These are phyloP conservation scores for Myoxocephalus aenaeus DNA, from an alignment of 2,797 vertebrate species.

Conservation along the genomic window DNA sequence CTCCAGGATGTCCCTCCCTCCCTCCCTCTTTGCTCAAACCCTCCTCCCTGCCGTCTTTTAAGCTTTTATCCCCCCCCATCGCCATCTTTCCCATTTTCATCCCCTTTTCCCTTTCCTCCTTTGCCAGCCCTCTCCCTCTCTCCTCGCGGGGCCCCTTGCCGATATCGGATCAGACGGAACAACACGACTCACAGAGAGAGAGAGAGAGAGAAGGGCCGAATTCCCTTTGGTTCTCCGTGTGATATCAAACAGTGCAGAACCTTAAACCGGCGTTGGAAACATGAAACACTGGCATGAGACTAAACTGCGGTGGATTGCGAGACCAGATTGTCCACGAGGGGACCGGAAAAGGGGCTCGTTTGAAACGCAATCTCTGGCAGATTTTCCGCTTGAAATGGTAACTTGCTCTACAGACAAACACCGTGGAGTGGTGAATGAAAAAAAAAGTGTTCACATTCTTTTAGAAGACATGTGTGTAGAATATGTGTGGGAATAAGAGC, in stretches of 20 bases:
- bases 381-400: conserved; percentile 4
- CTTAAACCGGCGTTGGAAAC: conserved; percentile 35
- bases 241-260: conserved; percentile 51
- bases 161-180: conserved; percentile 63
- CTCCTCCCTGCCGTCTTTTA: not conserved
- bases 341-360: conserved; percentile 6
- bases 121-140: conserved; percentile 10
- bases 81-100: conserved; percentile 8
- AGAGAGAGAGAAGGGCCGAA: conserved; percentile 14
- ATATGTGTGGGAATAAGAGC: not conserved
- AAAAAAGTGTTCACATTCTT: not conserved
- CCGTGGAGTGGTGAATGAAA: not conserved
- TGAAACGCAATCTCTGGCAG: conserved; percentile 27
- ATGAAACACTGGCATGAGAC: conserved; percentile 38
- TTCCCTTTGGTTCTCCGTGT: conserved; percentile 54
- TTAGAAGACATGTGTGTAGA: not conserved
- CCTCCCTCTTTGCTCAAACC: not conserved
- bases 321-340: conserved; percentile 38
- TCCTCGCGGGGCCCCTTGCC: conserved; percentile 36
- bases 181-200: conserved; percentile 48
- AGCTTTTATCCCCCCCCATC: conserved; percentile 12
- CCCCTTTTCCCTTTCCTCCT: not conserved
- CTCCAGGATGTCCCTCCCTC: not conserved
- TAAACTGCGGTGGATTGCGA: conserved; percentile 34
- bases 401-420: not conserved